Conservation (phyloP, 2,797 vertebrate genomes). For the Catharus ustulatus region DNA sequence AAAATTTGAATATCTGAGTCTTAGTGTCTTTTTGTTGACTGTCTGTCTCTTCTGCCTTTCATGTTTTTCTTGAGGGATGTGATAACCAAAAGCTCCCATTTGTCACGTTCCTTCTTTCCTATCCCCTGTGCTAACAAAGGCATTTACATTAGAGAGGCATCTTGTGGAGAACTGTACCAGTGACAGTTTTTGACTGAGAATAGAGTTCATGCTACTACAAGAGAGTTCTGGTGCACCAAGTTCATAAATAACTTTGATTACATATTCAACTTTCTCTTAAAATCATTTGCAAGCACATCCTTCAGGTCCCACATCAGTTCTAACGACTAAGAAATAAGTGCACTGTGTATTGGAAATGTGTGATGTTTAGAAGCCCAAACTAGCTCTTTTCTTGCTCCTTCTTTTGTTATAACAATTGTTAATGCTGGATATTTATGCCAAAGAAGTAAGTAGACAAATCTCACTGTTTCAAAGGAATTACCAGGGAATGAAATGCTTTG, state of each 20-base stretch:
- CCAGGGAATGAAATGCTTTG: background rate
- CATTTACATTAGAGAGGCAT: background rate
- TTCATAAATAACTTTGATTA: slow-evolving; percentile 27
- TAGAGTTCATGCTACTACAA: background rate
- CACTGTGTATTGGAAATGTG: background rate
- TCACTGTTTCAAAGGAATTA: background rate
- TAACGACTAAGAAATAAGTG: background rate
- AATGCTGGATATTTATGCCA: background rate
- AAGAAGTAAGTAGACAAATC: background rate
- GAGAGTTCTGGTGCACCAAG: background rate
- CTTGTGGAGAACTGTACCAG: background rate
- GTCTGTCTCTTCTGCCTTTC: background rate
- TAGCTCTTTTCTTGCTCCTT: background rate
- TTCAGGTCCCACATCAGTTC: background rate
- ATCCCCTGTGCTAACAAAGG: background rate
- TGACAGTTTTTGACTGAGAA: slow-evolving; percentile 9
- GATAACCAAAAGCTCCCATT: background rate
- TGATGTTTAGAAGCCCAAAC: background rate
- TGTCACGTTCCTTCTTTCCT: background rate
- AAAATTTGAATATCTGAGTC: background rate
- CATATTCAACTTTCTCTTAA: background rate
- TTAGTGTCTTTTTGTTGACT: background rate
- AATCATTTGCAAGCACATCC: background rate
- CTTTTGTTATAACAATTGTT: background rate
- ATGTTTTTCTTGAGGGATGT: background rate